Evolutionary conservation across 2,888 invertebrate genomes (phyloP).

Genomic region (Stratiomys singularior): DNA sequence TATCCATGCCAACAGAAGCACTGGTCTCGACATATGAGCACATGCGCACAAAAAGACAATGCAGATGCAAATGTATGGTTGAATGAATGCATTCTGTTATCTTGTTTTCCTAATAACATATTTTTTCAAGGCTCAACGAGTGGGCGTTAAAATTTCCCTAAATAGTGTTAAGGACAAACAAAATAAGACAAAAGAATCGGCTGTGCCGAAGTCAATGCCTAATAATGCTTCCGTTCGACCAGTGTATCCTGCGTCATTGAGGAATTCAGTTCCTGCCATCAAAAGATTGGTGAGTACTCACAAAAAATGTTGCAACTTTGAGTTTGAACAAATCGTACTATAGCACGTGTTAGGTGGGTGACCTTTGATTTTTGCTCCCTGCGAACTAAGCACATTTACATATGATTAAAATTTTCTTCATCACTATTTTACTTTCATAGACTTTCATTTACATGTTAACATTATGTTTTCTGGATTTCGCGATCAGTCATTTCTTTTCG

Average conservation of each 20-base stretch:
- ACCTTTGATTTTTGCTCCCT: too few species aligned
- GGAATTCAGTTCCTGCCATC: slow-evolving; percentile 53
- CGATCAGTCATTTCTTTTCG: too few species aligned
- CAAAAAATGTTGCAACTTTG: neutral
- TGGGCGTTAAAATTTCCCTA: slow-evolving; percentile 48
- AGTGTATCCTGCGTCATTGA: slow-evolving; percentile 40
- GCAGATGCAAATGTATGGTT: slow-evolving; percentile 47
- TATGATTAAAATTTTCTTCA: too few species aligned
- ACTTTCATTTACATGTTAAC: too few species aligned
- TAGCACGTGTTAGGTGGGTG: too few species aligned
- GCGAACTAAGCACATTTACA: too few species aligned
- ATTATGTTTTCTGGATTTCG: too few species aligned
- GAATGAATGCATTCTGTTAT: neutral
- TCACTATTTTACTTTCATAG: too few species aligned
- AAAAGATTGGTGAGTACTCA: slow-evolving; percentile 59
- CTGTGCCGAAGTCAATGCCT: slow-evolving; percentile 21
- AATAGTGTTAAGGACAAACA: slow-evolving; percentile 47
- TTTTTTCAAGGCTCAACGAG: slow-evolving; percentile 46
- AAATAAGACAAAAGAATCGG: slow-evolving; percentile 42
- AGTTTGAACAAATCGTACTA: too few species aligned
- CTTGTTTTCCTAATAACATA: neutral
- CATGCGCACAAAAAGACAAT: slow-evolving; percentile 57
- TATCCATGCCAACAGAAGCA: slow-evolving; percentile 88
- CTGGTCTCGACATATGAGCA: slow-evolving; percentile 77
- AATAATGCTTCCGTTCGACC: slow-evolving; percentile 43